Conservation (phyloP, 2,888 invertebrate species). For the Noctua fimbriata region DNA sequence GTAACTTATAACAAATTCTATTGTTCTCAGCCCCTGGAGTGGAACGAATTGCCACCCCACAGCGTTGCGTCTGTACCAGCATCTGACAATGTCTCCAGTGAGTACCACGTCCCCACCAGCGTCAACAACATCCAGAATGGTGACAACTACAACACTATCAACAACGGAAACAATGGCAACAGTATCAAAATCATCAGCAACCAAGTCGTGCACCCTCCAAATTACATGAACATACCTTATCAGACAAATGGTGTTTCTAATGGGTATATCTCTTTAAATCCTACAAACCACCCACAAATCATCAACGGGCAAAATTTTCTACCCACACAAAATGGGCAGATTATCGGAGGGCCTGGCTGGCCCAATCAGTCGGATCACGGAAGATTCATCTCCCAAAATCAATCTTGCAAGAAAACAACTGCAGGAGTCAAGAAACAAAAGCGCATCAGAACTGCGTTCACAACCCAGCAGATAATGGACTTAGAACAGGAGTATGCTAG, state of each 20-base stretch:
- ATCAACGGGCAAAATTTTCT: conserved; percentile 48
- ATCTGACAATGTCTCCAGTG: conserved; percentile 47
- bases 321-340: conserved; percentile 53
- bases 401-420: conserved; percentile 63
- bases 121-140: conserved; percentile 49
- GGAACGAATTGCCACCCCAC: conserved; percentile 64
- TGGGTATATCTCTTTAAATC: conserved; percentile 35
- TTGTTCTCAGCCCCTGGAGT: conserved; percentile 69
- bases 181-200: conserved; percentile 28
- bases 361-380: conserved; percentile 51
- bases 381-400: no score
- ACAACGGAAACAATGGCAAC: no score
- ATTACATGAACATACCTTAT: conserved; percentile 56
- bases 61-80: conserved; percentile 48
- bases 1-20: conserved; percentile 27
- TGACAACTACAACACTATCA: no score
- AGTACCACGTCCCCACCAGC: conserved; percentile 55
- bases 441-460: conserved; percentile 94
- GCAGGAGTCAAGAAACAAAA: conserved; percentile 87
- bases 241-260: conserved; percentile 23
- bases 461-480: conserved; percentile 93
- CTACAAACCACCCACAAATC: conserved; percentile 29
- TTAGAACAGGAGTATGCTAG: conserved; percentile 94
- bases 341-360: conserved; percentile 42
- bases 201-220: conserved; percentile 46